phyloP scores from a whole-genome alignment of 2,797 vertebrate species.

The Hafferia zeledoni region DNA sequence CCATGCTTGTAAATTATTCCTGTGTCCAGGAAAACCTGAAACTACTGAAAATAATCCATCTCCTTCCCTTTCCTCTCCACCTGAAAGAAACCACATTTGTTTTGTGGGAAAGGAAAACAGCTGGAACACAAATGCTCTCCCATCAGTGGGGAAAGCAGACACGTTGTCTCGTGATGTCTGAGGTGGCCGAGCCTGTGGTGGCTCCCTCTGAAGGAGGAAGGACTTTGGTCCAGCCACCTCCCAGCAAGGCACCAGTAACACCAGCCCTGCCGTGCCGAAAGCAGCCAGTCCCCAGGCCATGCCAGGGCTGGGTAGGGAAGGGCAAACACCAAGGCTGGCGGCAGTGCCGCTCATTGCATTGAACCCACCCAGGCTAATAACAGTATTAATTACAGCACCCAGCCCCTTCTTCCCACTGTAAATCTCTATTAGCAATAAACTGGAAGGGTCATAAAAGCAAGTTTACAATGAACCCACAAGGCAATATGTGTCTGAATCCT shows the following conservation, averaged over 20 bases:
- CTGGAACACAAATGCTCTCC: background rate
- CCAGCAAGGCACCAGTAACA: background rate
- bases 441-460: slow-evolving; percentile 36
- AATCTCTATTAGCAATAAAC: slow-evolving; percentile 59
- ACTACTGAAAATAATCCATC: background rate
- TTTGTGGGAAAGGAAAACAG: background rate
- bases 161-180: fast-evolving
- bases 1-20: background rate
- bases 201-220: background rate
- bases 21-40: background rate
- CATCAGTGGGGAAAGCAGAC: background rate
- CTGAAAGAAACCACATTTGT: fast-evolving
- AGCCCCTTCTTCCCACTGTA: slow-evolving; percentile 39
- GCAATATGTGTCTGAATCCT: slow-evolving; percentile 35
- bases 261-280: background rate
- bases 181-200: fast-evolving
- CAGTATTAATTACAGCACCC: slow-evolving; percentile 11
- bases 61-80: background rate
- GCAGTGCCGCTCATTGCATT: background rate
- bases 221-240: background rate
- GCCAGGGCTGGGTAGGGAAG: background rate
- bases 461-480: slow-evolving; percentile 17
- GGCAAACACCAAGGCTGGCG: background rate
- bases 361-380: slow-evolving; percentile 13
- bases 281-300: background rate